Evolutionary conservation across 2,797 vertebrate species (phyloP).

Genomic region (Sphaeramia orbicularis): DNA sequence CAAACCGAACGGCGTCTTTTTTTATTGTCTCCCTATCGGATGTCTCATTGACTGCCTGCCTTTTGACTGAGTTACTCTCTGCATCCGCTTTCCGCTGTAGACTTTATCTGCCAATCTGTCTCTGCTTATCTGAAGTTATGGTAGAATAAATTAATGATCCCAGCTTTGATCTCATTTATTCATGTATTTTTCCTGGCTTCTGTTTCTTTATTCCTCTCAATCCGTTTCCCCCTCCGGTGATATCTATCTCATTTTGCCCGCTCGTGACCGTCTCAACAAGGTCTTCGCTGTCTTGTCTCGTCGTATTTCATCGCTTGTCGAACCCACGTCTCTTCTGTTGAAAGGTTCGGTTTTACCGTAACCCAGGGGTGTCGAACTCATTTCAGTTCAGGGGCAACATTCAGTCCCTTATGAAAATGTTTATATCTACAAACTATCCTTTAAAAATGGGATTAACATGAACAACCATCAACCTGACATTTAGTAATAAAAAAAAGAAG

Average conservation of each 20-base stretch:
- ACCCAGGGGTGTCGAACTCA: too few species aligned
- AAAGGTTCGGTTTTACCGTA: constrained; percentile 44
- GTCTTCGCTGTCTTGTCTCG: constrained; percentile 49
- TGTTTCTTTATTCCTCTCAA: constrained; percentile 45
- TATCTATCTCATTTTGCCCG: constrained; percentile 59
- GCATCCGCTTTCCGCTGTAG: constrained; percentile 40
- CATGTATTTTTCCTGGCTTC: constrained; percentile 53
- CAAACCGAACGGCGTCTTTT: constrained; percentile 35
- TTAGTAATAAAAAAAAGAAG: too few species aligned
- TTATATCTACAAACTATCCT: too few species aligned
- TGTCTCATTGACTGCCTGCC: constrained; percentile 31
- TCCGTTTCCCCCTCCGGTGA: constrained; percentile 28
- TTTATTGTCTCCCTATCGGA: constrained; percentile 24
- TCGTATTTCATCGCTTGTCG: constrained; percentile 60
- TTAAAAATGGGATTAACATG: too few species aligned
- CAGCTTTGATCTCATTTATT: constrained; percentile 56
- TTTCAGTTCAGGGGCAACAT: too few species aligned
- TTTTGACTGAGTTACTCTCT: constrained; percentile 52
- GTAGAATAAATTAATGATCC: constrained; percentile 68
- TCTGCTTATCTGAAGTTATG: constrained; percentile 66
- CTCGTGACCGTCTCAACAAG: constrained; percentile 62
- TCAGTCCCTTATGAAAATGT: too few species aligned
- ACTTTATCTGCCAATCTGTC: constrained; percentile 69
- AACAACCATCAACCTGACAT: too few species aligned
- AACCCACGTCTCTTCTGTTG: constrained; percentile 37